A percentile compares a stretch with the other conserved stretches of the same genome.
phyloP scores from a whole-genome alignment of 1,140 invertebrate species.

The Fopius arisanus region DNA sequence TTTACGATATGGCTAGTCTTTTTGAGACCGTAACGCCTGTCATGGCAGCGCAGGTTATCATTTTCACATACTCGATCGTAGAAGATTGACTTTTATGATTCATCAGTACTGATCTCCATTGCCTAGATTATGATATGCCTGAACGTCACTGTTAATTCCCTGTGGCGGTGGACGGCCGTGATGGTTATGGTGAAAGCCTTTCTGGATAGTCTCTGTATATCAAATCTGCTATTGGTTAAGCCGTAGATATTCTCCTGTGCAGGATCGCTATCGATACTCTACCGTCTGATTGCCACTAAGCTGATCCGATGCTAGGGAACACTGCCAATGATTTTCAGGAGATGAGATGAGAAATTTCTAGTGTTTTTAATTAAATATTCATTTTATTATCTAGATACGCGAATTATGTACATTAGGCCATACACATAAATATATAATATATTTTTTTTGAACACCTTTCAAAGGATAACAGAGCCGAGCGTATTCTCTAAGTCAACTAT shows the following conservation, averaged over 20 bases:
- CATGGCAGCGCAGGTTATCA: not conserved
- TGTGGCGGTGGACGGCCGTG: not conserved
- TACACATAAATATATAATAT: constrained; percentile 50
- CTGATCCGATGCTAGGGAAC: not conserved
- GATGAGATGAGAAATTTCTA: not conserved
- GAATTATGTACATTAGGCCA: constrained; percentile 60
- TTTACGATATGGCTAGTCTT: not conserved
- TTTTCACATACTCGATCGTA: not conserved
- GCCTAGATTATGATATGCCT: not conserved
- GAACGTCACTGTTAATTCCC: not conserved
- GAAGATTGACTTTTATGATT: not conserved
- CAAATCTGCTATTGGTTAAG: not conserved
- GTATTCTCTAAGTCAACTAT: not conserved
- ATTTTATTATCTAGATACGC: constrained; percentile 56
- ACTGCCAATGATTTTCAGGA: not conserved
- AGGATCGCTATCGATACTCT: not conserved
- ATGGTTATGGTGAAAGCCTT: not conserved
- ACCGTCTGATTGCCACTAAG: not conserved
- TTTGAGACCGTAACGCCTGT: not conserved
- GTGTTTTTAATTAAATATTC: constrained; percentile 50
- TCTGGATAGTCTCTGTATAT: not conserved
- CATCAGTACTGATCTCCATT: not conserved
- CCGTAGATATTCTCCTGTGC: not conserved
- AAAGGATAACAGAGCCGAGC: not conserved
- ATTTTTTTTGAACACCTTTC: constrained; percentile 23